These are phyloP conservation scores for Centrocercus urophasianus DNA, from an alignment of 2,113 vertebrate species.

Conservation along the genomic window DNA sequence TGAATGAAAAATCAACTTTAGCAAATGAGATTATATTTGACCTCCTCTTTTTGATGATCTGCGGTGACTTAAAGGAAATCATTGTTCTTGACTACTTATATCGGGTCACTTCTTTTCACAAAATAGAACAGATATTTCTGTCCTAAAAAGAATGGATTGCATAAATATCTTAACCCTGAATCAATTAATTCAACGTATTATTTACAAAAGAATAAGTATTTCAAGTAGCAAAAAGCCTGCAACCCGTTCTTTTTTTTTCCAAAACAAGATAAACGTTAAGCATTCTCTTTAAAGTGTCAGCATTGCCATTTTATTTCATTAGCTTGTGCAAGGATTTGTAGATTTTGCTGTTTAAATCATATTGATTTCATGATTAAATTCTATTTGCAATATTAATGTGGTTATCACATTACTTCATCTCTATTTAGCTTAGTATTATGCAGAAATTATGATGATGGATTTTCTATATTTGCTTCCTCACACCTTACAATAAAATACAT, in stretches of 20 bases:
- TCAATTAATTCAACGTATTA: background rate
- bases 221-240: background rate
- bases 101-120: background rate
- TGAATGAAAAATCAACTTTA: background rate
- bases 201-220: background rate
- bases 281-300: background rate
- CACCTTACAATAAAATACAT: background rate
- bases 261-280: rapidly evolving
- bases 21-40: background rate
- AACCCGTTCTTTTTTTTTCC: background rate
- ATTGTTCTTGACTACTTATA: background rate
- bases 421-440: background rate
- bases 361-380: background rate
- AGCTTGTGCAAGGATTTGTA: background rate
- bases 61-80: background rate
- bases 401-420: background rate
- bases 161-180: background rate
- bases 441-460: background rate
- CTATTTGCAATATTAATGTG: background rate
- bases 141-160: background rate
- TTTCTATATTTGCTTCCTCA: background rate
- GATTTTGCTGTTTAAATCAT: background rate
- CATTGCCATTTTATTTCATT: background rate
- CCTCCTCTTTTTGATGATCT: background rate
- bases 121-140: background rate